These are phyloP conservation scores for Lordiphosa mommai DNA, from an alignment of 1,140 invertebrate genomes.

Conservation along the genomic window DNA sequence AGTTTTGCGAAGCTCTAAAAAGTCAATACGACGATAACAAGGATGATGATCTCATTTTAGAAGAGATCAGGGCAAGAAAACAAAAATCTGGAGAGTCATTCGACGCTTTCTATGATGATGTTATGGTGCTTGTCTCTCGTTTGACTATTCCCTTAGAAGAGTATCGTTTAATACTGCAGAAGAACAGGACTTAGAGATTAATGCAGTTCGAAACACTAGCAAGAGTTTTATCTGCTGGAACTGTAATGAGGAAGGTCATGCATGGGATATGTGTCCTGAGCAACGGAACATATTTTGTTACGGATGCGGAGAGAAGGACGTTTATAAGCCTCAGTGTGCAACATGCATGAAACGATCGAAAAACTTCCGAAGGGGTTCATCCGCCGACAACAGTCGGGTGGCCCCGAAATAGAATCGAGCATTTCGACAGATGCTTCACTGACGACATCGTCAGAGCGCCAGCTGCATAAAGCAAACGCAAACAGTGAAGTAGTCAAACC, in stretches of 20 bases:
- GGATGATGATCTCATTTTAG: not conserved
- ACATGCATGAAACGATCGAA: not conserved
- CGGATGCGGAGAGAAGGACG: not conserved
- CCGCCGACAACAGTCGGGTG: not conserved
- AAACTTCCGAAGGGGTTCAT: constrained; percentile 5
- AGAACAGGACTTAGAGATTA: not conserved
- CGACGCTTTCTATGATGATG: not conserved
- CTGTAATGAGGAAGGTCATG: not conserved
- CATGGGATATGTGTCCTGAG: not conserved
- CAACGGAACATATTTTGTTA: not conserved
- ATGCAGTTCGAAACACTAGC: not conserved
- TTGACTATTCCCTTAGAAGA: not conserved
- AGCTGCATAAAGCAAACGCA: no score
- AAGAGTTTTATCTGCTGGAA: not conserved
- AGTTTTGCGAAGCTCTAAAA: not conserved
- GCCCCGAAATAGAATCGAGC: not conserved
- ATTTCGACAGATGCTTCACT: no score
- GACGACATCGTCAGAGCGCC: no score
- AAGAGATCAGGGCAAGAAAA: not conserved
- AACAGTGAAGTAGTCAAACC: no score
- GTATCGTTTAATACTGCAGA: not conserved
- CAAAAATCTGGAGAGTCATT: not conserved
- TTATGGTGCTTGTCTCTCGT: not conserved
- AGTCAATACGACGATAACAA: not conserved
- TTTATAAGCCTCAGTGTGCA: not conserved